Evolutionary conservation across 2,888 invertebrate genomes (phyloP).

Genomic region (Pterostichus niger): DNA sequence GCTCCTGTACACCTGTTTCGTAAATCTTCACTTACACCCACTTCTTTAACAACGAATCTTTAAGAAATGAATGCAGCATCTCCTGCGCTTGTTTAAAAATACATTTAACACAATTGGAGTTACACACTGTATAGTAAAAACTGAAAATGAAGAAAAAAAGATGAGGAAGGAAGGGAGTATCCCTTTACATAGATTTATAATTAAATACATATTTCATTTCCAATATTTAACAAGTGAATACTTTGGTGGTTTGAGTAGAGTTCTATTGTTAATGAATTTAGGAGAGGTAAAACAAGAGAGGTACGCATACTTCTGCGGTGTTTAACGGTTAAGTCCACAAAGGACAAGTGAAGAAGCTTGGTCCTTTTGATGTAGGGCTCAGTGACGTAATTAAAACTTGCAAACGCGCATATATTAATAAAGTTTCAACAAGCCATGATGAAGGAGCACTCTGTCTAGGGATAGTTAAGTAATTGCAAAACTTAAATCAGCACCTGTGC

Average conservation of each 20-base stretch:
- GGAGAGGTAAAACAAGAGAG: not conserved
- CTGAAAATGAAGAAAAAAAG: too few species aligned
- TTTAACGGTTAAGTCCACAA: constrained; percentile 4
- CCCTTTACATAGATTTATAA: too few species aligned
- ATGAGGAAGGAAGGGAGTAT: too few species aligned
- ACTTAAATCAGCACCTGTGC: constrained; percentile 53
- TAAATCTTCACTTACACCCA: too few species aligned
- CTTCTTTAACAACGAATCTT: too few species aligned
- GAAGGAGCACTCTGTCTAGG: constrained; percentile 3
- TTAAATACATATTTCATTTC: too few species aligned
- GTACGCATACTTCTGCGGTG: not conserved
- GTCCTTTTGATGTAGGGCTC: constrained; percentile 42
- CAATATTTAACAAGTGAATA: too few species aligned
- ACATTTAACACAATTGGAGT: too few species aligned
- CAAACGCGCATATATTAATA: constrained; percentile 45
- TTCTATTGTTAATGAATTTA: not conserved
- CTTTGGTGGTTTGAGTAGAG: not conserved
- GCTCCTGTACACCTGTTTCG: too few species aligned
- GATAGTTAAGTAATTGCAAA: constrained; percentile 46
- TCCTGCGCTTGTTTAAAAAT: too few species aligned
- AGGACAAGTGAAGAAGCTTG: constrained; percentile 9
- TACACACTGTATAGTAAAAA: too few species aligned
- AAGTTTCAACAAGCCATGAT: constrained; percentile 45
- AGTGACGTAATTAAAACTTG: constrained; percentile 41
- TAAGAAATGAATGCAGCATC: too few species aligned